A percentile compares a stretch with the other conserved stretches of the same genome.
phyloP scores from a whole-genome alignment of 2,888 invertebrate species.

The Stenichneumon culpator region DNA sequence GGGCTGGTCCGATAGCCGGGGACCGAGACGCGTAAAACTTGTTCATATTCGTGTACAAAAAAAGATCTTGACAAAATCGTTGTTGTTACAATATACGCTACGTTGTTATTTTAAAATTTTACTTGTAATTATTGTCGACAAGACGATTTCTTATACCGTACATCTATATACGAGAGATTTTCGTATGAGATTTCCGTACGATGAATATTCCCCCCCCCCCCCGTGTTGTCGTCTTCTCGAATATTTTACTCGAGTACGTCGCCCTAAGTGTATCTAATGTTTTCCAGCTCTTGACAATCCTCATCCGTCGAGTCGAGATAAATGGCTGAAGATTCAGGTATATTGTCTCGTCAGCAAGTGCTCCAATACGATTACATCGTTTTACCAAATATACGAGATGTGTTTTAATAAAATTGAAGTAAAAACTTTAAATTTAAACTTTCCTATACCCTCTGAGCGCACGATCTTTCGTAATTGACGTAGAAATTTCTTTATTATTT shows the following conservation, averaged over 20 bases:
- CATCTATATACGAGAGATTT: slow-evolving; percentile 33
- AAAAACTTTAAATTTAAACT: background rate
- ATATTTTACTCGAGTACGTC: background rate
- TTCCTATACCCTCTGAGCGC: background rate
- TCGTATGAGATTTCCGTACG: background rate
- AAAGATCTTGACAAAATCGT: slow-evolving; percentile 21
- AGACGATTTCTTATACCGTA: slow-evolving; percentile 18
- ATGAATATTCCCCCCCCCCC: background rate
- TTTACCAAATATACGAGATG: slow-evolving; percentile 24
- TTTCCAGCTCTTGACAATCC: slow-evolving; percentile 32
- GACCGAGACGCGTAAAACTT: slow-evolving; percentile 21
- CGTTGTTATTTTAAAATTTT: slow-evolving; percentile 40
- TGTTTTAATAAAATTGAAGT: slow-evolving; percentile 45
- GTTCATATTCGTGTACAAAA: slow-evolving; percentile 54
- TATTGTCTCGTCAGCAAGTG: background rate
- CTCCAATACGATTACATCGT: slow-evolving; percentile 23
- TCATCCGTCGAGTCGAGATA: background rate
- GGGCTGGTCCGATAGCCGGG: background rate
- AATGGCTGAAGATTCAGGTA: background rate
- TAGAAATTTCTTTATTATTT: background rate
- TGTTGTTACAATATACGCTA: slow-evolving; percentile 41
- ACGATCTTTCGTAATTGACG: no score
- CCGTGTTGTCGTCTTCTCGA: background rate
- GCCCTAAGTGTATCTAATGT: background rate
- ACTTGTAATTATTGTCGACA: slow-evolving; percentile 27